Evolutionary conservation across 2,797 vertebrate genomes (phyloP), one percentile per base, ranked within the genome.

Genomic region (Xenopus petersii): DNA sequence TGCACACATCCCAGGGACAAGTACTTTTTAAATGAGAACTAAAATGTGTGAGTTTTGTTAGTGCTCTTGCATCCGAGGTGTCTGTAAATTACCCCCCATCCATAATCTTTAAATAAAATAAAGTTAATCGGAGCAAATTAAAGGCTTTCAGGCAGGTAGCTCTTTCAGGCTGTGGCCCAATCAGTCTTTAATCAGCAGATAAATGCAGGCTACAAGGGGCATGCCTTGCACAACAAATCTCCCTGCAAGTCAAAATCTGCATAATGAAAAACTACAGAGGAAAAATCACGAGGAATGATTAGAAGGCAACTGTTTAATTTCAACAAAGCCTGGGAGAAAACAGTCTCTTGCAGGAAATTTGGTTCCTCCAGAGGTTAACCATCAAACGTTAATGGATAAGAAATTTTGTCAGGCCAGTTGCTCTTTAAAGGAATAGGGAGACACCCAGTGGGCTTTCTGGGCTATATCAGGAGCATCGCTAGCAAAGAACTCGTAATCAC

Each of bases 391-490:
- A 10, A 59, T 59, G 12, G 8, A 60, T 8, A 24, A 4, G 9
- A 60, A 60, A 60, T 24, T 9, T 24, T 26, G 58, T 60, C 17
- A 60, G 12, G 5, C 10, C 10, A 12, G 5, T 4, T 24, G 58
- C 4, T 60, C 5, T 26, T 9, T 60, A 17, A 10, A 36, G 11
- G 12, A 64, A 60, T 70, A 21, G 56, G 55, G 74, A 12, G 62
- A 67, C 74, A 70, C 55, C 67, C 58, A 65, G 67, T 75, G 74
- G 73, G 36, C 17, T 60, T 60, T 26, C 21, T 26, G 21, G 10
- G 4, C 9, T 3, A 60, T 26, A 2, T 60, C 58, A 60, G 3
- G 5, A 6, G 36, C 36, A 42, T 42, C 36, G 5, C 5, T 42
- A 42, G 36, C 5, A 42, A 42, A 42, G 36, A 42, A 42, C 36